Base-by-base conservation (phyloP, 2,888 invertebrate genomes). In the Catocala fraxini region DNA sequence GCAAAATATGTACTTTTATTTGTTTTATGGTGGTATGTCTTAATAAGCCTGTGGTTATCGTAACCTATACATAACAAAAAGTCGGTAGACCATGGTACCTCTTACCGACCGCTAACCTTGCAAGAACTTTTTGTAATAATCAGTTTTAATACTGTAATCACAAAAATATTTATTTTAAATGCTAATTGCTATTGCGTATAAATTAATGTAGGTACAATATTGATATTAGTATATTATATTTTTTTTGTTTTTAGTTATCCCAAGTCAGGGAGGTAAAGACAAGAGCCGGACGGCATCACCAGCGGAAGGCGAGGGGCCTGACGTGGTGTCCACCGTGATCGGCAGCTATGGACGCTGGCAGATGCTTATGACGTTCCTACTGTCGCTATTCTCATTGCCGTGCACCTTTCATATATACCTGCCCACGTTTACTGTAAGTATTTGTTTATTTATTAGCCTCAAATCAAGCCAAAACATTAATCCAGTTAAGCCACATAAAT, bases 391-490 rank as follows among this genome's bases (percentile, higher is more conserved):
- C 91, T 97, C 97, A 80, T 95, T 97, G 77, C 97, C 97, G 1
- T 97, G 97, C 89, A 97, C 97, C 47, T 97, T 97, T 93, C 97
- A 97, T 89, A 97, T 97, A 81, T 96, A 96, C 86, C 95, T 96
- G 56, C 96, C 97, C 45, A 96, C 97, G 0, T 97, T 97, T 88
- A 96, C 96, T 85, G 95, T 95, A 75, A 94, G 93, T 89, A 46
- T 49, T 13, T 12, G 0, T n/a, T 12, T 39, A 9, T n/a, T 12
- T 51, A 3, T 35, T 10, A 49, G 0, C 5, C 11, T 9, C 3
- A 34, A 49, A 0, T 6, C 10, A 35, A 11, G 0, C 42, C 1
- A 39, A 39, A 39, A 7, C 1, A 39, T 9, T 6, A 0, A 39
- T 39, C 4, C 25, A 25, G 25, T 25, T 25, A 25, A 3, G 25